Evolutionary conservation across 2,797 vertebrate genomes (phyloP).

Genomic region (Vespertilio murinus): DNA sequence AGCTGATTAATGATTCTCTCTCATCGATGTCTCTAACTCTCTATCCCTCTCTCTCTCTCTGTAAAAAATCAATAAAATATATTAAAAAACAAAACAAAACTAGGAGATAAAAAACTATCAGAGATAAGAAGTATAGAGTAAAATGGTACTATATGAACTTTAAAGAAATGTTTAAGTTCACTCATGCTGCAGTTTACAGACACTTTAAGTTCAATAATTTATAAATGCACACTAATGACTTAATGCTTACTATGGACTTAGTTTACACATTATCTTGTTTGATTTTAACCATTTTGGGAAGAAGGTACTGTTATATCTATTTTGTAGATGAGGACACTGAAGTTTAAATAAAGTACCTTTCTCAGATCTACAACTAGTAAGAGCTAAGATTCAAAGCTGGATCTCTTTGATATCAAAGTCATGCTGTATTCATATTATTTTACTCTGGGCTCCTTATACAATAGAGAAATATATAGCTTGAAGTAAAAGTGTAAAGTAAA

Average conservation of each 20-base stretch:
- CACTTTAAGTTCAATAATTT: constrained; percentile 27
- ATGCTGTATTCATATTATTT: constrained; percentile 18
- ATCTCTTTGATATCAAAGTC: background rate
- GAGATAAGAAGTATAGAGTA: background rate
- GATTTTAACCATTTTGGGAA: constrained; percentile 17
- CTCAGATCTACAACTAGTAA: background rate
- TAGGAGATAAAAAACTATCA: background rate
- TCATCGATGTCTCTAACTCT: too few species aligned
- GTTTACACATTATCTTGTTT: background rate
- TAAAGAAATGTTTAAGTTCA: background rate
- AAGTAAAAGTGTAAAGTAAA: constrained; percentile 40
- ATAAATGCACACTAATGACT: background rate
- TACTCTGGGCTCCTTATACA: background rate
- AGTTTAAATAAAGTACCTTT: constrained; percentile 31
- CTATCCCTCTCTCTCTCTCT: too few species aligned
- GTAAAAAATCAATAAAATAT: too few species aligned
- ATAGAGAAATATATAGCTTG: background rate
- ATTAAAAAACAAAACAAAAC: too few species aligned
- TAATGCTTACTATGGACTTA: background rate
- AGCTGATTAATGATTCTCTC: too few species aligned
- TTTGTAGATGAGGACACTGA: background rate
- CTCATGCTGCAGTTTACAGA: background rate
- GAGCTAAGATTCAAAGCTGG: background rate
- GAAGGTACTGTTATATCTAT: background rate
- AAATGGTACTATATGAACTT: background rate